These are phyloP conservation scores for Eupithecia centaureata DNA, from an alignment of 2,888 invertebrate species.

Conservation along the genomic window DNA sequence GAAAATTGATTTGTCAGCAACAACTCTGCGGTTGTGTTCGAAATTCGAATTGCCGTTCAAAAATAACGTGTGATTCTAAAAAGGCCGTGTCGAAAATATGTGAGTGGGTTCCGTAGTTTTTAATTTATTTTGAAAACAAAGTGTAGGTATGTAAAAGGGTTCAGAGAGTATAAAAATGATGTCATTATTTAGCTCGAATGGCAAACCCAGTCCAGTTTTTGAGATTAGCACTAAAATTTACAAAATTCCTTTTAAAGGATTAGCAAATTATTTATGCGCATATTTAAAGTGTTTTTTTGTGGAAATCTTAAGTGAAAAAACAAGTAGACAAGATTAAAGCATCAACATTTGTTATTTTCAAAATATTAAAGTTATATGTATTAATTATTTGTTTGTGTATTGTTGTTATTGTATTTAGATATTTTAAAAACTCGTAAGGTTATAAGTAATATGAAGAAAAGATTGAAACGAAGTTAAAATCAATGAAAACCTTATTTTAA, in stretches of 20 bases:
- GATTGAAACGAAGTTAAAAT: no score
- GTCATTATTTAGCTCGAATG: conserved; percentile 12
- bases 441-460: no score
- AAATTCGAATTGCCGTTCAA: conserved; percentile 11
- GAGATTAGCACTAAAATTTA: not conserved
- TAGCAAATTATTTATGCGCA: conserved; percentile 1
- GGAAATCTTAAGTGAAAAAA: not conserved
- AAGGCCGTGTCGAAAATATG: not conserved
- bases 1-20: conserved; percentile 41
- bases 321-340: not conserved
- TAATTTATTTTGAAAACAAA: not conserved
- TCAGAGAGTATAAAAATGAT: conserved; percentile 3
- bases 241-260: not conserved
- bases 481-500: no score
- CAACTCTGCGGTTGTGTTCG: conserved; percentile 31
- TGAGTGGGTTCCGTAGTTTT: not conserved
- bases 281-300: not conserved
- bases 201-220: not conserved
- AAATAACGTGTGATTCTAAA: not conserved
- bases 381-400: no score
- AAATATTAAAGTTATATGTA: no score
- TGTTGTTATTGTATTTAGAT: no score
- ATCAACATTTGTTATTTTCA: no score
- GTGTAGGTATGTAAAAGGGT: no score
- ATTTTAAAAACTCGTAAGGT: no score